A percentile compares a stretch with the other conserved stretches of the same genome.
These are phyloP conservation scores for Liparis tanakae DNA, from an alignment of 2,797 vertebrate species.

Conservation along the genomic window DNA sequence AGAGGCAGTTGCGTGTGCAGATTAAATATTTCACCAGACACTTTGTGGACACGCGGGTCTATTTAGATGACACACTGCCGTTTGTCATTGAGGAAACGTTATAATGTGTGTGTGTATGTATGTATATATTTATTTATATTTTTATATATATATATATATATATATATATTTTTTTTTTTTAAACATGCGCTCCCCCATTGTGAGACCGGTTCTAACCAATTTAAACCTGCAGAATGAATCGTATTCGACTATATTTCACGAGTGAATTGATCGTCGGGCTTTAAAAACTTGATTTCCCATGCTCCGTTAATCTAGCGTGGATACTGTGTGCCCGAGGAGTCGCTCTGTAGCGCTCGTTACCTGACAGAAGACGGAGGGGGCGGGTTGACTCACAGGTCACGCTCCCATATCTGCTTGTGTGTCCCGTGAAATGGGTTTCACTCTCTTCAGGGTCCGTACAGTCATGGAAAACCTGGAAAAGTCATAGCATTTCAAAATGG, in stretches of 20 bases:
- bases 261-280: not conserved
- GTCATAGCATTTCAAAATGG: no score
- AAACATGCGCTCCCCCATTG: conserved; percentile 4
- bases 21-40: conserved; percentile 48
- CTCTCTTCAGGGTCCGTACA: no score
- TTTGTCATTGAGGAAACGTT: conserved; percentile 5
- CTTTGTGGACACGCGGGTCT: conserved; percentile 31
- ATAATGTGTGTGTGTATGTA: conserved; percentile 1
- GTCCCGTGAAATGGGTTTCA: conserved; percentile 33
- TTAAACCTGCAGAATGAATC: not conserved
- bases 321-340: conserved; percentile 12
- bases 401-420: conserved; percentile 24
- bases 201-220: not conserved
- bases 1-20: conserved; percentile 28
- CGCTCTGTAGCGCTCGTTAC: conserved; percentile 24
- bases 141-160: no score
- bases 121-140: no score
- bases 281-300: conserved; percentile 6
- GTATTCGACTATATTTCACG: not conserved
- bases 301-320: not conserved
- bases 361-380: conserved; percentile 28
- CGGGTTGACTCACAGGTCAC: conserved; percentile 43
- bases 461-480: no score
- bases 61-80: conserved; percentile 39
- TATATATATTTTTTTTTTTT: no score